These are phyloP conservation scores for Pseudolaguvia tuberculata DNA, from an alignment of 2,113 vertebrate species.

Conservation along the genomic window DNA sequence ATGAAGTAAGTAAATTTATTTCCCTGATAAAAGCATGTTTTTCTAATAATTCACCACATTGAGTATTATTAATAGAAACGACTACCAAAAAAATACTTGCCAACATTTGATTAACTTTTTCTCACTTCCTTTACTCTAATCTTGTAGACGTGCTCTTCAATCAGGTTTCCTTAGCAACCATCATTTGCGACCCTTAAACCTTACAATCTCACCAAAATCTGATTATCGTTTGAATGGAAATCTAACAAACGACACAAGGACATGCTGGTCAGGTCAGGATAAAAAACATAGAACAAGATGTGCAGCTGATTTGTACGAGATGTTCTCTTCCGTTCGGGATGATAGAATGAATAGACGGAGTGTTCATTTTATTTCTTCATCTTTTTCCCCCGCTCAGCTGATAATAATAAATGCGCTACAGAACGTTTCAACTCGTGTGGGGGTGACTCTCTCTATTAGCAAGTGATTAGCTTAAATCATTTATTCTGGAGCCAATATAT, in stretches of 20 bases:
- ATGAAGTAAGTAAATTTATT: too few species aligned
- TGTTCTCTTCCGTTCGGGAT: neutral
- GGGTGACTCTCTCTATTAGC: neutral
- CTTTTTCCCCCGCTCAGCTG: neutral
- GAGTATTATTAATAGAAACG: neutral
- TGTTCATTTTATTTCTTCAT: neutral
- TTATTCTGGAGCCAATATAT: neutral
- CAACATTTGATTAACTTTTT: neutral
- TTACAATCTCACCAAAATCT: neutral
- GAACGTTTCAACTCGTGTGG: neutral
- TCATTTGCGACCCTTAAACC: neutral
- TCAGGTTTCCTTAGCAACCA: neutral
- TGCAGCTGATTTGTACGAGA: neutral
- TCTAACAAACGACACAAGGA: neutral
- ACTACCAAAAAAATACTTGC: neutral
- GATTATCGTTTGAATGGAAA: neutral
- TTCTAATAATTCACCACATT: neutral
- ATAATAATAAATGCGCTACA: neutral
- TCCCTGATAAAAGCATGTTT: too few species aligned
- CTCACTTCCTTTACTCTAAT: neutral
- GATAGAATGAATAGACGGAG: neutral
- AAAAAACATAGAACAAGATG: neutral
- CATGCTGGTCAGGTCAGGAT: neutral
- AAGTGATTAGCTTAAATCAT: neutral
- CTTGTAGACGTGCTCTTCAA: neutral